A percentile compares a stretch with the other conserved stretches of the same genome.
Evolutionary conservation across 2,888 invertebrate genomes (phyloP).

Genomic region (Sialis lutaria): DNA sequence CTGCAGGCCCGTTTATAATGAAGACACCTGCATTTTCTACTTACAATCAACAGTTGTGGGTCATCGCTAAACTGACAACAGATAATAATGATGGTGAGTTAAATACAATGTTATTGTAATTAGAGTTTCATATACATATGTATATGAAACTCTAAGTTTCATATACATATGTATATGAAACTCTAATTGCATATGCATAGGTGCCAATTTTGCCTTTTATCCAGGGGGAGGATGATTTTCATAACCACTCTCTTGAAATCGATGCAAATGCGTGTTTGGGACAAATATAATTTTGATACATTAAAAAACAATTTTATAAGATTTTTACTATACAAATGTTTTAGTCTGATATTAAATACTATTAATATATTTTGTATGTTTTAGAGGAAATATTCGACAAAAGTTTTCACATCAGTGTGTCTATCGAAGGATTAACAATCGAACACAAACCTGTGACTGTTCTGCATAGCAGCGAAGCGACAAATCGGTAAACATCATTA

Average conservation of each 20-base stretch:
- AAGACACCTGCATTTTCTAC: constrained; percentile 72
- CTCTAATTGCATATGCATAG: too few species aligned
- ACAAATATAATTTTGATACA: too few species aligned
- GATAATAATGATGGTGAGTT: constrained; percentile 63
- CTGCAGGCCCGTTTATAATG: constrained; percentile 70
- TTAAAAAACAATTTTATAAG: too few species aligned
- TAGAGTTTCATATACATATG: too few species aligned
- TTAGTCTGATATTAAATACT: constrained; percentile 1
- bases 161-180: too few species aligned
- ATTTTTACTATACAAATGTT: background rate
- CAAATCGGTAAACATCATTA: constrained; percentile 43
- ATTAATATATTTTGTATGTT: background rate
- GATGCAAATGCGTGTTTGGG: too few species aligned
- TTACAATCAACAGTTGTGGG: constrained; percentile 86
- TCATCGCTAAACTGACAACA: constrained; percentile 70
- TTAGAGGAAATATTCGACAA: constrained; percentile 81
- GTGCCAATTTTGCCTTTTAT: too few species aligned
- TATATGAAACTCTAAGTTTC: too few species aligned
- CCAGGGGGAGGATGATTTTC: too few species aligned
- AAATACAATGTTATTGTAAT: background rate
- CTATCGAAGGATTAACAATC: constrained; percentile 61
- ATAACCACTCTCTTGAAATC: too few species aligned
- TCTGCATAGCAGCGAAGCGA: constrained; percentile 41
- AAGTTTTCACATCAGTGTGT: constrained; percentile 71
- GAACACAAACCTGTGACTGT: constrained; percentile 55